phyloP scores from a whole-genome alignment of 2,797 vertebrate species.

The Steatocranus sp. region DNA sequence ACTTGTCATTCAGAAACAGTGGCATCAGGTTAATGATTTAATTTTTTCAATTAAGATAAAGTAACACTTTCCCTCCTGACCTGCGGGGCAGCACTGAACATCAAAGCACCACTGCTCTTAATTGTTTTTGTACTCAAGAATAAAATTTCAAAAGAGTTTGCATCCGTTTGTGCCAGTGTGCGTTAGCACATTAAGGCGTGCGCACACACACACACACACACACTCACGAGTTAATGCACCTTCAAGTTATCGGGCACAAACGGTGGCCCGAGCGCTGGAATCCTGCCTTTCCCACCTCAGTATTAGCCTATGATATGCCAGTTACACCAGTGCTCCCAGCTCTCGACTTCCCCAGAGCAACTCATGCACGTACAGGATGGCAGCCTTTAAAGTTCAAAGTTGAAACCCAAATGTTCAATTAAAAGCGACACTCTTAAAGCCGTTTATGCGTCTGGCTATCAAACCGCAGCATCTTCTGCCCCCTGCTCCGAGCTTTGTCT shows the following conservation, averaged over 20 bases:
- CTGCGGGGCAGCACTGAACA: conserved; percentile 67
- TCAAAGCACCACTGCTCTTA: conserved; percentile 70
- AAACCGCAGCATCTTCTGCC: background rate
- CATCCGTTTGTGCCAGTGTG: background rate
- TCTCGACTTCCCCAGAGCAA: background rate
- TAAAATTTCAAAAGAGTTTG: conserved; percentile 46
- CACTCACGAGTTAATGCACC: background rate
- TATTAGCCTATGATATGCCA: conserved; percentile 52
- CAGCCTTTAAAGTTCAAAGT: conserved; percentile 49
- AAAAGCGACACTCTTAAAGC: conserved; percentile 34
- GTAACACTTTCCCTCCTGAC: conserved; percentile 69
- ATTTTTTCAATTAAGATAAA: conserved; percentile 85
- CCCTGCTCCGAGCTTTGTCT: conserved; percentile 31
- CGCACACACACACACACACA: background rate
- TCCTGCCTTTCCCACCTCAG: conserved; percentile 6
- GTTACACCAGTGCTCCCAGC: conserved; percentile 37
- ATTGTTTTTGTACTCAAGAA: conserved; percentile 68
- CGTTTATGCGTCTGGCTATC: conserved; percentile 16
- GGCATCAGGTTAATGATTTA: conserved; percentile 82
- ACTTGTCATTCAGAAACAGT: conserved; percentile 67
- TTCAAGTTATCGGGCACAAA: conserved; percentile 12
- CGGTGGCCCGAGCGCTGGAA: conserved; percentile 8
- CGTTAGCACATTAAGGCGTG: background rate
- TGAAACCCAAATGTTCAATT: conserved; percentile 44
- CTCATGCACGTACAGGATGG: background rate